Conservation (phyloP, 2,797 vertebrate genomes). For the Phyllotis vaccarum region DNA sequence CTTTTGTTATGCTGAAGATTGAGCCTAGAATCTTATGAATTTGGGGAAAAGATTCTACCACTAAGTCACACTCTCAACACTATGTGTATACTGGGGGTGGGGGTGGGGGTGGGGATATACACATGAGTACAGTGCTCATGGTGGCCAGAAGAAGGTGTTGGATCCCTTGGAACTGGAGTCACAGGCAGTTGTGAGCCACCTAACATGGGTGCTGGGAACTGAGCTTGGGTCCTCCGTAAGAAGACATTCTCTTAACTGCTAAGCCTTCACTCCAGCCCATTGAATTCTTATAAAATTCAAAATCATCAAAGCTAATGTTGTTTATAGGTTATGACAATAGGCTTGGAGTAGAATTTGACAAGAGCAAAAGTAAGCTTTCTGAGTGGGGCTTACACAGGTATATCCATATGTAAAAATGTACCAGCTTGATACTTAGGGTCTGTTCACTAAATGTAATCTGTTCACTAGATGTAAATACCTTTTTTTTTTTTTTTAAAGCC, state of each 20-base stretch:
- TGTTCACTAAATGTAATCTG: not conserved
- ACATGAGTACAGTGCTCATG: not conserved
- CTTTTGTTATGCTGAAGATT: not conserved
- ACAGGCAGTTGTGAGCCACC: not conserved
- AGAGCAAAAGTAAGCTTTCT: conserved; percentile 46
- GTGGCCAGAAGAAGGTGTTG: not conserved
- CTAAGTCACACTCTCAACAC: not conserved
- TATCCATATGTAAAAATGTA: not conserved
- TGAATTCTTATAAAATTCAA: conserved; percentile 48
- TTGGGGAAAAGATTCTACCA: not conserved
- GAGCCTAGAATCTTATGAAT: not conserved
- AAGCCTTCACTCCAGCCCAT: not conserved
- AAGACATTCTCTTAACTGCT: not conserved
- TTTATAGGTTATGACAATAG: conserved; percentile 3
- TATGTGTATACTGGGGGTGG: not conserved
- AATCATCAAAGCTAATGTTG: conserved; percentile 48
- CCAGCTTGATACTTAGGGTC: not conserved
- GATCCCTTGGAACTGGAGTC: not conserved
- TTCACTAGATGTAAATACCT: no score
- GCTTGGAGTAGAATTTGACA: not conserved
- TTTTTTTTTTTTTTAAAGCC: no score
- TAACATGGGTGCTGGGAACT: not conserved
- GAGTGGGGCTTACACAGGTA: not conserved
- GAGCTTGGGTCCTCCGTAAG: not conserved
- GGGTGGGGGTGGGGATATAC: not conserved